A percentile compares a stretch with the other conserved stretches of the same genome.
phyloP scores from a whole-genome alignment of 2,888 invertebrate species.

The Bombylius major region DNA sequence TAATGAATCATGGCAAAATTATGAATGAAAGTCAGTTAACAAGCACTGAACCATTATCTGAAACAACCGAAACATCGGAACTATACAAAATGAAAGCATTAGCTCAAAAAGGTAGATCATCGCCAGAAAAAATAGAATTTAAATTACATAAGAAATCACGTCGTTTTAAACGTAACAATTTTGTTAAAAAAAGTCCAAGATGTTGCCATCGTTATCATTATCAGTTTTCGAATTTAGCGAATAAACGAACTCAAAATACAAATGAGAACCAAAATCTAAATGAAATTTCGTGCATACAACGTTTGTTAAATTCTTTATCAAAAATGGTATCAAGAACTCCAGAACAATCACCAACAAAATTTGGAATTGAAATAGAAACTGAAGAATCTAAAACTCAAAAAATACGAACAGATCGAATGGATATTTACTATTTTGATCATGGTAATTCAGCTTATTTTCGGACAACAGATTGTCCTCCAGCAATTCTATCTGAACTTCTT shows the following conservation, averaged over 20 bases:
- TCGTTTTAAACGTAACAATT: no score
- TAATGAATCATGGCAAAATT: no score
- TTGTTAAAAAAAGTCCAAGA: no score
- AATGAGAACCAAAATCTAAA: no score
- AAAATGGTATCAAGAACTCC: background rate
- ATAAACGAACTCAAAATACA: no score
- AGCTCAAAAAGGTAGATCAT: background rate
- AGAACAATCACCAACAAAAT: background rate
- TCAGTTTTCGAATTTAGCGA: no score
- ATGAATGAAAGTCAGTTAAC: no score
- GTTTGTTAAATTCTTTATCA: background rate
- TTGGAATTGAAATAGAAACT: no score
- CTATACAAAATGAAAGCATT: background rate
- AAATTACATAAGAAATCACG: background rate
- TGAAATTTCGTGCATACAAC: background rate
- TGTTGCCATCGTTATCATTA: no score
- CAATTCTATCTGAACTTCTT: conserved; percentile 41
- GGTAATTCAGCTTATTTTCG: conserved; percentile 49
- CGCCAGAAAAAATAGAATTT: background rate
- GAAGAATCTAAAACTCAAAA: no score
- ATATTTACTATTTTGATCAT: conserved; percentile 56
- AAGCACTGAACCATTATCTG: no score
- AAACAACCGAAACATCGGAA: background rate
- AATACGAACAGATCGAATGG: conserved; percentile 30
- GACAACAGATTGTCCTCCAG: conserved; percentile 51